Percentiles rank a stretch among this genome's conserved stretches.
phyloP scores from a whole-genome alignment of 1,140 invertebrate genomes.

The Notospermus geniculatus region DNA sequence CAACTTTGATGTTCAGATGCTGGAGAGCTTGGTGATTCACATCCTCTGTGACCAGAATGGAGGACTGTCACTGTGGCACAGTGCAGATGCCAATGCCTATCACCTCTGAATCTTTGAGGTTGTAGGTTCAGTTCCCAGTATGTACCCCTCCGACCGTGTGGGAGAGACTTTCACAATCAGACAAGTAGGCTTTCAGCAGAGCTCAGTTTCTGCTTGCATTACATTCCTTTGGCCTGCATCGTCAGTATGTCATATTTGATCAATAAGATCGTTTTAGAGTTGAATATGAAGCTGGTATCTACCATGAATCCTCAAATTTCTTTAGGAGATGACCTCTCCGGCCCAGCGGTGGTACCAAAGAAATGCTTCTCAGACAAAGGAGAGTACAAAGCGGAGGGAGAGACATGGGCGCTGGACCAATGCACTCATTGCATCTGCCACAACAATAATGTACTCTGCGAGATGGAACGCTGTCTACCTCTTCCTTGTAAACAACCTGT shows the following conservation, averaged over 20 bases:
- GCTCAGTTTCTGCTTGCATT: no score
- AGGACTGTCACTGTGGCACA: background rate
- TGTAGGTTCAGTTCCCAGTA: constrained; percentile 2
- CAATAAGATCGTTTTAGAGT: no score
- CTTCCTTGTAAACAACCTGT: constrained; percentile 44
- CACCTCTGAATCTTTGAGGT: constrained; percentile 13
- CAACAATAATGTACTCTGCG: constrained; percentile 58
- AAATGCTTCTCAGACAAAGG: constrained; percentile 51
- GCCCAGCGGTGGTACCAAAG: background rate
- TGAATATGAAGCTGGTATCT: no score
- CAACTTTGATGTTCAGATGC: background rate
- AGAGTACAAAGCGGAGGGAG: constrained; percentile 55
- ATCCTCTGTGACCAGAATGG: background rate
- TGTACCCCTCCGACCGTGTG: background rate
- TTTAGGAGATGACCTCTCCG: background rate
- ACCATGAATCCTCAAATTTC: no score
- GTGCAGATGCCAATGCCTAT: constrained; percentile 19
- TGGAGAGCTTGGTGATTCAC: background rate
- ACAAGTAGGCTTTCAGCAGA: no score
- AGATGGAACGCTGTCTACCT: constrained; percentile 54
- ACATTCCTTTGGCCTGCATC: no score
- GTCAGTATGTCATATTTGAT: no score
- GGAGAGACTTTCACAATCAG: background rate
- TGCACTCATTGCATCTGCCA: constrained; percentile 61
- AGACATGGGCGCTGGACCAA: constrained; percentile 56